Conservation (phyloP, 2,888 invertebrate species). For the Charanyca ferruginea region DNA sequence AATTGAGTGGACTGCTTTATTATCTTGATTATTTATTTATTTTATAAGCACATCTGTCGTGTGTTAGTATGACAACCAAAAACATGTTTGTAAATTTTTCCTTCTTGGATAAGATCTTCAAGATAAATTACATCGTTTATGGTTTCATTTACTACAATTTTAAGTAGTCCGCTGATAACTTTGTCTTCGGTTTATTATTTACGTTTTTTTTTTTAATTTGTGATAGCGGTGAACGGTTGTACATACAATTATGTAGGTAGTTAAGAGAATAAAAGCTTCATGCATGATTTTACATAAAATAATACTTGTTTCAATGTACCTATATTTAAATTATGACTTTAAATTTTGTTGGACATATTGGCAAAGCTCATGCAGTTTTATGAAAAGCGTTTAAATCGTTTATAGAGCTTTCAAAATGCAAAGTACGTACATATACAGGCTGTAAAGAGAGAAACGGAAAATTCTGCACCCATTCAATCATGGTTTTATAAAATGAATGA, state of each 20-base stretch:
- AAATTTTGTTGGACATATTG: not conserved
- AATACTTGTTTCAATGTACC: no score
- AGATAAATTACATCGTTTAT: constrained; percentile 17
- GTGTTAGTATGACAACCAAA: constrained; percentile 17
- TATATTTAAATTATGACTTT: not conserved
- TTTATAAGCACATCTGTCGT: constrained; percentile 13
- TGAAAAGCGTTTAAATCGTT: not conserved
- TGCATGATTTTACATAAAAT: not conserved
- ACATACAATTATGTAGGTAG: not conserved
- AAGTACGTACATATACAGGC: not conserved
- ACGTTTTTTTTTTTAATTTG: not conserved
- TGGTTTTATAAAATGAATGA: not conserved
- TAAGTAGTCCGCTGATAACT: constrained; percentile 14
- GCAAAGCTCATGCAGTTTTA: not conserved
- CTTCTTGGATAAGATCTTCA: constrained; percentile 16
- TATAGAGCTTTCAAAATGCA: no score
- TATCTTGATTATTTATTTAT: constrained; percentile 40
- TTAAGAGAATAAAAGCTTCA: not conserved
- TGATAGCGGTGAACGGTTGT: not conserved
- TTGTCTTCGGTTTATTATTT: not conserved
- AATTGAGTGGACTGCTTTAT: constrained; percentile 32
- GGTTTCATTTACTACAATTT: constrained; percentile 10
- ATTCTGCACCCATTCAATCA: not conserved
- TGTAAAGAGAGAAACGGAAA: not conserved
- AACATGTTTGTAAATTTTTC: constrained; percentile 13